phyloP scores from a whole-genome alignment of 2,888 invertebrate genomes.

The Ormyrus pomaceus region DNA sequence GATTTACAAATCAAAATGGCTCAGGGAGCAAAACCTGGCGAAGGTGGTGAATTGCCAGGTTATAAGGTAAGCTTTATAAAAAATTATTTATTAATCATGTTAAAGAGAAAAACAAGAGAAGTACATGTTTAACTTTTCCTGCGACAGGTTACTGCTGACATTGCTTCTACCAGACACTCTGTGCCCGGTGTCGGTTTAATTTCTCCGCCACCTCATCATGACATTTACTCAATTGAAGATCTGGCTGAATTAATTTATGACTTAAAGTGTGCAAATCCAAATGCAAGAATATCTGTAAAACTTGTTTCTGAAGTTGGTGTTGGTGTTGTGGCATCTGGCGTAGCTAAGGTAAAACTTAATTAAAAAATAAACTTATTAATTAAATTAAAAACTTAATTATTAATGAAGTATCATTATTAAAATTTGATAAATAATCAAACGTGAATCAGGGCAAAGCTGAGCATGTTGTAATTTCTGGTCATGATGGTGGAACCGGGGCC shows the following conservation, averaged over 20 bases:
- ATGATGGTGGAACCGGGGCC: conserved; percentile 99
- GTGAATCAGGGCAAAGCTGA: conserved; percentile 93
- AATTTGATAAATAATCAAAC: conserved; percentile 11
- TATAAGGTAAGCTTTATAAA: conserved; percentile 78
- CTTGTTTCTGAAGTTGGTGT: conserved; percentile 99
- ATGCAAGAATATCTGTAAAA: conserved; percentile 96
- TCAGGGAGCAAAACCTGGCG: conserved; percentile 99
- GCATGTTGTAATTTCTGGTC: conserved; percentile 98
- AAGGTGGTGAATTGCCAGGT: conserved; percentile 97
- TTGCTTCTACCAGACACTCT: conserved; percentile 96
- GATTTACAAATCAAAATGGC: conserved; percentile 99
- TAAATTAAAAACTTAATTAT: conserved; percentile 12
- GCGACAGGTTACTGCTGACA: conserved; percentile 91
- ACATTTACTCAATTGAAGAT: conserved; percentile 99
- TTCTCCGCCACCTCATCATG: conserved; percentile 99
- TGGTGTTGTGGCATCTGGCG: conserved; percentile 99
- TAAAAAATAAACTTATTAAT: neutral
- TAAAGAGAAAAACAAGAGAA: too few relatives aligned
- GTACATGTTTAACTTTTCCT: neutral
- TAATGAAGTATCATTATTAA: conserved; percentile 15
- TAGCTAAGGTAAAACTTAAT: conserved; percentile 86
- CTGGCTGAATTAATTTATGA: conserved; percentile 98
- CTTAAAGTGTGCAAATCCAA: conserved; percentile 97
- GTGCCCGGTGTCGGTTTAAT: conserved; percentile 98
- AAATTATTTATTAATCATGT: neutral